These are phyloP conservation scores for Mechanitis mazaeus DNA, from an alignment of 2,888 invertebrate genomes.

Conservation along the genomic window DNA sequence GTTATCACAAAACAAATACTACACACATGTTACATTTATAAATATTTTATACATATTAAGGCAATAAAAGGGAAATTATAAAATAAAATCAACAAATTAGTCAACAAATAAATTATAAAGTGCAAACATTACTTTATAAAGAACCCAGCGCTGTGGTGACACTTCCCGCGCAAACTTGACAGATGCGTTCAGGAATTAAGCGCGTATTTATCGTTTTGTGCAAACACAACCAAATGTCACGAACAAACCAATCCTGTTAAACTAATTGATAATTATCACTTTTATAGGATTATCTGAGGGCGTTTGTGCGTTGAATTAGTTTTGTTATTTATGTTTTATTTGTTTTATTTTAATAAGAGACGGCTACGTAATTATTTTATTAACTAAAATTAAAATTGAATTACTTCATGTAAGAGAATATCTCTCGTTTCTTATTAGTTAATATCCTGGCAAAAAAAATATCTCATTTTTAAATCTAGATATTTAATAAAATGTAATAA, in stretches of 20 bases:
- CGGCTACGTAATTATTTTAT: not conserved
- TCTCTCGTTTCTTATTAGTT: not conserved
- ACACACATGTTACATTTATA: no score
- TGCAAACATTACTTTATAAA: slow-evolving; percentile 19
- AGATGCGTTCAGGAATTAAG: slow-evolving; percentile 51
- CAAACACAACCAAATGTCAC: slow-evolving; percentile 72
- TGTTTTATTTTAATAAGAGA: not conserved
- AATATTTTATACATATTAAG: no score
- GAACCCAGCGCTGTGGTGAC: slow-evolving; percentile 34
- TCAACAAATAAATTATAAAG: slow-evolving; percentile 7
- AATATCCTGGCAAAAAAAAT: not conserved
- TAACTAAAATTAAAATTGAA: not conserved
- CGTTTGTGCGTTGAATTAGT: slow-evolving; percentile 43
- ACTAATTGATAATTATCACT: slow-evolving; percentile 72
- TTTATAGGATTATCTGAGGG: slow-evolving; percentile 58
- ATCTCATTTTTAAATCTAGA: not conserved
- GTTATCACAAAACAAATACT: no score
- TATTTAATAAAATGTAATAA: not conserved
- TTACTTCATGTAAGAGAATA: not conserved
- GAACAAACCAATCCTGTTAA: slow-evolving; percentile 39
- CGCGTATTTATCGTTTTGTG: slow-evolving; percentile 56
- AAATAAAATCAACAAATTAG: not conserved
- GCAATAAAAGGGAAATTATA: no score
- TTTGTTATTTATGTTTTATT: slow-evolving; percentile 33
- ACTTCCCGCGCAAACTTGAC: slow-evolving; percentile 38